Percentiles rank a stretch among this genome's conserved stretches.
Evolutionary conservation across 2,888 invertebrate species (phyloP).

Genomic region (Hypsopygia costalis): DNA sequence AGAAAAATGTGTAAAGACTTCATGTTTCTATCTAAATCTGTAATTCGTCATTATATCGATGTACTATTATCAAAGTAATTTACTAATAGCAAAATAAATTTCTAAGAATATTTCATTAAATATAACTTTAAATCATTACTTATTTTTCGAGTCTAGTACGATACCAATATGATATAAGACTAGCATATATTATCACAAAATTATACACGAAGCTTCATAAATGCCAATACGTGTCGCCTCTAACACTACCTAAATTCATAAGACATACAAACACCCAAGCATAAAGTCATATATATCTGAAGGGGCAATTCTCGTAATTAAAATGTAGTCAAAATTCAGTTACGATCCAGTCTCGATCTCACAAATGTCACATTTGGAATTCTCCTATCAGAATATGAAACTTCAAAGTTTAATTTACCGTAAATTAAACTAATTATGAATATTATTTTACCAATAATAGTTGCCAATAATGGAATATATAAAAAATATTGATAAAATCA

Average conservation of each 20-base stretch:
- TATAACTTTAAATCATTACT: slow-evolving; percentile 1
- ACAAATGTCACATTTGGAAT: too few relatives aligned
- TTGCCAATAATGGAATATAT: too few relatives aligned
- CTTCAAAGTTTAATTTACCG: too few relatives aligned
- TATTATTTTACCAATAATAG: too few relatives aligned
- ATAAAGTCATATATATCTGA: slow-evolving; percentile 2
- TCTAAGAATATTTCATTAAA: slow-evolving; percentile 5
- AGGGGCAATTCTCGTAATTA: too few relatives aligned
- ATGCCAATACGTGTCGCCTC: slow-evolving; percentile 5
- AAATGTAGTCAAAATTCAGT: too few relatives aligned
- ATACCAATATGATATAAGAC: not conserved
- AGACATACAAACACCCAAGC: slow-evolving; percentile 30
- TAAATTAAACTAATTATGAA: too few relatives aligned
- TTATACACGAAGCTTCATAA: slow-evolving; percentile 4
- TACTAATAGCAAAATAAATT: not conserved
- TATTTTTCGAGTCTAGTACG: not conserved
- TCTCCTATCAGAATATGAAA: too few relatives aligned
- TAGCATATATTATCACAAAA: slow-evolving; percentile 7
- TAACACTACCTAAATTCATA: slow-evolving; percentile 36
- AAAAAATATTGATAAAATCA: too few relatives aligned
- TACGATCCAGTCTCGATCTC: too few relatives aligned
- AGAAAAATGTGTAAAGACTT: slow-evolving; percentile 11
- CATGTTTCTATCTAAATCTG: slow-evolving; percentile 13
- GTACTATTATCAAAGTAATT: slow-evolving; percentile 12
- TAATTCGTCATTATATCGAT: slow-evolving; percentile 27